Evolutionary conservation across 64 coral and sea anemone species (phyloP).

Genomic region (Stichodactyla mertensii): DNA sequence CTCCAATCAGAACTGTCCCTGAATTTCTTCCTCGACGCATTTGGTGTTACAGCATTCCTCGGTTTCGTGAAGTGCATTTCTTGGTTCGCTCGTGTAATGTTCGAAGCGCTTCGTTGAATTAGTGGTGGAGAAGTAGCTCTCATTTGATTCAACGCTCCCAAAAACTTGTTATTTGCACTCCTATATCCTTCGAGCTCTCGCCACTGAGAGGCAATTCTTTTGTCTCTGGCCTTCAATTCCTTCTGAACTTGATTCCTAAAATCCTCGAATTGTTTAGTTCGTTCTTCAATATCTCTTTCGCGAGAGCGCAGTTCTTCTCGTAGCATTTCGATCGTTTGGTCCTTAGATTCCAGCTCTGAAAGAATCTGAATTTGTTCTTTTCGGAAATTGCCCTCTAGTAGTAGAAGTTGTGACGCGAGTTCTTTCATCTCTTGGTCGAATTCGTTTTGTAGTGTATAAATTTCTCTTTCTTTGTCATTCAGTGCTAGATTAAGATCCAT

Average conservation of each 20-base stretch:
- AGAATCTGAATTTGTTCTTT: conserved; percentile 49
- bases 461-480: conserved; percentile 28
- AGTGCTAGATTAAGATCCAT: conserved; percentile 44
- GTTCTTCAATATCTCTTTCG: conserved; percentile 22
- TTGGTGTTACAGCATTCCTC: background rate
- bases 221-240: conserved; percentile 40
- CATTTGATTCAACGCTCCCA: conserved; percentile 39
- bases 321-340: conserved; percentile 28
- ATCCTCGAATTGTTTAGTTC: conserved; percentile 14
- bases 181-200: conserved; percentile 37
- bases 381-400: conserved; percentile 37
- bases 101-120: conserved; percentile 18
- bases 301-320: conserved; percentile 9
- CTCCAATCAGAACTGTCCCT: conserved; percentile 28
- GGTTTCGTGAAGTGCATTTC: background rate
- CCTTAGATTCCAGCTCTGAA: conserved; percentile 14
- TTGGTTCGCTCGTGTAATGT: conserved; percentile 2
- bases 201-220: conserved; percentile 28
- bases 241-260: conserved; percentile 7
- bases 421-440: conserved; percentile 49
- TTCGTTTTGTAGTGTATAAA: background rate
- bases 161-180: conserved; percentile 39
- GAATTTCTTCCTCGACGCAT: background rate
- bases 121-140: background rate
- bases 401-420: conserved; percentile 26